These are phyloP conservation scores for Ophiodon elongatus DNA, from an alignment of 2,113 vertebrate species.

Conservation along the genomic window DNA sequence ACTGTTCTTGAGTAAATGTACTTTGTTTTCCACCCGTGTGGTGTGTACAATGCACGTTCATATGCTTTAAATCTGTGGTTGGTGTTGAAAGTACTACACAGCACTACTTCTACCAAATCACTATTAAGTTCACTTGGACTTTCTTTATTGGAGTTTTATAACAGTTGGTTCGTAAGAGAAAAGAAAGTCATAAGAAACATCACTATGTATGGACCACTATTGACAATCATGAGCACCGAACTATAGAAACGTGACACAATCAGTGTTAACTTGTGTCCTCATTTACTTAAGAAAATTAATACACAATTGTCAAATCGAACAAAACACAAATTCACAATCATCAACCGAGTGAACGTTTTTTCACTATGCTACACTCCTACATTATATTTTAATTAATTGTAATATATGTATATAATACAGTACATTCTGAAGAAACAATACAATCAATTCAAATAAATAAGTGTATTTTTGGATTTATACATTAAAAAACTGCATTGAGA, in stretches of 20 bases:
- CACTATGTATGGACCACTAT: background rate
- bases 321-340: background rate
- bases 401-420: slow-evolving; percentile 16
- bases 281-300: background rate
- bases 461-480: background rate
- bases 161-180: background rate
- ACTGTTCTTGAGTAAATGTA: background rate
- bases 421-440: slow-evolving; percentile 26
- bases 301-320: background rate
- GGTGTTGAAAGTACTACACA: background rate
- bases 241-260: background rate
- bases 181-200: background rate
- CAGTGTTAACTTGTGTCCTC: background rate
- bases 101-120: background rate
- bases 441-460: background rate
- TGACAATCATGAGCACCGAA: background rate
- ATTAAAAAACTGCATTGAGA: background rate
- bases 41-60: background rate
- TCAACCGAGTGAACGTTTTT: background rate
- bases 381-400: background rate
- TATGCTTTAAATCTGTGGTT: background rate
- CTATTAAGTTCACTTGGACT: background rate
- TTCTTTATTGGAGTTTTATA: background rate
- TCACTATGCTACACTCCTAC: background rate
- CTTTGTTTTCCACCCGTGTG: background rate